Conservation (phyloP, 2,888 invertebrate species). For the Diarsia brunnea region DNA sequence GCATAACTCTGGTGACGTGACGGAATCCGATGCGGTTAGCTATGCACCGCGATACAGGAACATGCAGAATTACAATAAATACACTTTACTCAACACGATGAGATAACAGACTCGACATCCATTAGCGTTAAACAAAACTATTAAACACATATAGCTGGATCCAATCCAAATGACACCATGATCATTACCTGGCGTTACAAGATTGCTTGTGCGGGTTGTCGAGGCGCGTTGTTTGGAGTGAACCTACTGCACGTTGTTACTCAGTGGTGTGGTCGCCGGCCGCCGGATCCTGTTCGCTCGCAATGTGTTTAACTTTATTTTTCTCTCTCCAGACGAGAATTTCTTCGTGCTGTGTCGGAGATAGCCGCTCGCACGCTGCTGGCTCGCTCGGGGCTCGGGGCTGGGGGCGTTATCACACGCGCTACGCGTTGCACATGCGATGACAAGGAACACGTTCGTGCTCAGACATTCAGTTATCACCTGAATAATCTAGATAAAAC, state of each 20-base stretch:
- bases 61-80: slow-evolving; percentile 25
- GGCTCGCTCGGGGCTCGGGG: background rate
- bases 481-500: slow-evolving; percentile 28
- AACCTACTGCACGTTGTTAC: slow-evolving; percentile 10
- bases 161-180: background rate
- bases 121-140: background rate
- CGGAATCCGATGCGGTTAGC: slow-evolving; percentile 55
- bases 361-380: background rate
- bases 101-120: background rate
- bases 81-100: background rate
- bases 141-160: background rate
- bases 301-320: slow-evolving; percentile 39
- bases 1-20: slow-evolving; percentile 60
- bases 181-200: too few relatives aligned
- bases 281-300: slow-evolving; percentile 35
- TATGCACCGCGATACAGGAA: background rate
- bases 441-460: background rate
- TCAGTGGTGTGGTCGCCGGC: slow-evolving; percentile 15
- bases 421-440: background rate
- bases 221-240: background rate
- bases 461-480: background rate
- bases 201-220: background rate
- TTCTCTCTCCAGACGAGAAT: slow-evolving; percentile 16
- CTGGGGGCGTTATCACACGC: background rate
- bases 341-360: slow-evolving; percentile 1